Percentiles rank a stretch among this genome's conserved stretches.
These are phyloP conservation scores for Cerastis leucographa DNA, from an alignment of 2,888 invertebrate species.

Conservation along the genomic window DNA sequence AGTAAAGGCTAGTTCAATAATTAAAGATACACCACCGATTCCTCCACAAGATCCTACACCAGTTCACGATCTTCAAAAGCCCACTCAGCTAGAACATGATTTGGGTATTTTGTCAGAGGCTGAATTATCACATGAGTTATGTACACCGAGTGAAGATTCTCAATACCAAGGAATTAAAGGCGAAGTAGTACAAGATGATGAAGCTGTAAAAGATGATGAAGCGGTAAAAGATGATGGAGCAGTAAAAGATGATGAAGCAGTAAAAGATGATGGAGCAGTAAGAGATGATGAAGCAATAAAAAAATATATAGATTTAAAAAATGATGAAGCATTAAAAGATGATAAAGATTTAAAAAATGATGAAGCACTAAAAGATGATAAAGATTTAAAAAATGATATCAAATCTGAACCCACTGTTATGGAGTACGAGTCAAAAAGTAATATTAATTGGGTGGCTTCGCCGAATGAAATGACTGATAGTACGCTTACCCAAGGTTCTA, in stretches of 20 bases:
- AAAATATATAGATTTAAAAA: neutral
- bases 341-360: neutral
- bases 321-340: too few relatives aligned
- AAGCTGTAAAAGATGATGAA: neutral
- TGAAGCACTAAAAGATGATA: neutral
- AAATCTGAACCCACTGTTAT: neutral
- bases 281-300: too few relatives aligned
- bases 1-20: constrained; percentile 1
- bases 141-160: constrained; percentile 22
- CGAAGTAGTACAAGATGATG: neutral
- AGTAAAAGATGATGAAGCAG: too few relatives aligned
- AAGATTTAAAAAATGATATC: constrained; percentile 9
- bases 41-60: constrained; percentile 12
- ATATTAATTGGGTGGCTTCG: neutral
- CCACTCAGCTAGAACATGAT: constrained; percentile 67
- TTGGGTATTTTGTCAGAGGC: constrained; percentile 68
- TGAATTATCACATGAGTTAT: constrained; percentile 70
- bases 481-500: neutral
- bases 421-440: neutral
- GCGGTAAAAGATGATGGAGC: too few relatives aligned
- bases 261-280: too few relatives aligned
- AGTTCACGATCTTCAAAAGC: constrained; percentile 38
- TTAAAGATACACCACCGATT: constrained; percentile 6
- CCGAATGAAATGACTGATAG: neutral
- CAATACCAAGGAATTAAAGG: constrained; percentile 8